These are phyloP conservation scores for Meteorus colon DNA, from an alignment of 2,888 invertebrate genomes.

Conservation along the genomic window DNA sequence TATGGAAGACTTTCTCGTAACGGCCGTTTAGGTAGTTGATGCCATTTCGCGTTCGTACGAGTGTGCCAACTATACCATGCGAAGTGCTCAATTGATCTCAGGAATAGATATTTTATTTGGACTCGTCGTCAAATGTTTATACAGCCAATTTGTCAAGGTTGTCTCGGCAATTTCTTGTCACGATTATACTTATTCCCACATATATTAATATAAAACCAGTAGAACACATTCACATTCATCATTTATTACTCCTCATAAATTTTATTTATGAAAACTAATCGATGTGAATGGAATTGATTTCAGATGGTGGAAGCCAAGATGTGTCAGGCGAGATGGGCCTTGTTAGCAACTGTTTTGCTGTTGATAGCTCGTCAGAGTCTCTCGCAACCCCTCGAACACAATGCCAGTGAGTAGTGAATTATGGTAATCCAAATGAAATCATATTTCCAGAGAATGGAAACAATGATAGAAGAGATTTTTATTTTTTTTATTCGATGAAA, in stretches of 20 bases:
- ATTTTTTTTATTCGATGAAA: too few relatives aligned
- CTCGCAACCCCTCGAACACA: slow-evolving; percentile 56
- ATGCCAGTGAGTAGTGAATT: slow-evolving; percentile 53
- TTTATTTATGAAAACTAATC: too few relatives aligned
- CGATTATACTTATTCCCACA: neutral
- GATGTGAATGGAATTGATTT: neutral
- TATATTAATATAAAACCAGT: too few relatives aligned
- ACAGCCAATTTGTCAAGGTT: neutral
- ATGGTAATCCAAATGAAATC: neutral
- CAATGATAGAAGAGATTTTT: neutral
- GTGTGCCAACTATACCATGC: neutral
- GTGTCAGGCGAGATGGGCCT: slow-evolving; percentile 49
- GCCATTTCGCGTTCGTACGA: slow-evolving; percentile 13
- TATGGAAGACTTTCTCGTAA: slow-evolving; percentile 33
- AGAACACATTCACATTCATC: too few relatives aligned
- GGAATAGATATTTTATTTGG: slow-evolving; percentile 1
- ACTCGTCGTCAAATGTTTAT: neutral
- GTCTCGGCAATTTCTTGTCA: neutral
- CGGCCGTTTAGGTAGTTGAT: slow-evolving; percentile 34
- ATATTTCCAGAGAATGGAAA: neutral
- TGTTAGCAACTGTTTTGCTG: slow-evolving; percentile 47
- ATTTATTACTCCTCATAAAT: too few relatives aligned
- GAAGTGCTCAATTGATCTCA: neutral
- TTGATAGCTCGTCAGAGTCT: slow-evolving; percentile 50
- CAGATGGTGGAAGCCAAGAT: slow-evolving; percentile 53